Conservation (phyloP, 2,797 vertebrate species). For the Poeciliopsis gracilis region DNA sequence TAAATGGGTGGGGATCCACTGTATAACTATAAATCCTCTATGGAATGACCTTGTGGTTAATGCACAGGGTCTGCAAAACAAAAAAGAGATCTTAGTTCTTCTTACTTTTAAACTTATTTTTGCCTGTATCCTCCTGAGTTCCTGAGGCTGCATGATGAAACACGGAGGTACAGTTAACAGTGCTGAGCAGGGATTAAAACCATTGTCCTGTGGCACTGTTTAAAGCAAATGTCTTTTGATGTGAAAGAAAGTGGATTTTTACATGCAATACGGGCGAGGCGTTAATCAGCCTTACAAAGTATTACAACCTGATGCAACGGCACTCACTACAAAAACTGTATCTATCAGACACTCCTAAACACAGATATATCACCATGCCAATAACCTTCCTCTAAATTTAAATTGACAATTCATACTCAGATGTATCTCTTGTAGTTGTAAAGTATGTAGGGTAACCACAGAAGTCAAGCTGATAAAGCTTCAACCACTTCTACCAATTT, state of each 20-base stretch:
- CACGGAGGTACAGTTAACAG: slow-evolving; percentile 46
- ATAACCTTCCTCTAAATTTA: background rate
- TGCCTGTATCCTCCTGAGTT: slow-evolving; percentile 45
- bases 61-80: slow-evolving; percentile 34
- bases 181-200: slow-evolving; percentile 58
- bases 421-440: background rate
- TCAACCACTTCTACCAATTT: background rate
- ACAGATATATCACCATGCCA: background rate
- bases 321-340: slow-evolving; percentile 23
- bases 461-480: background rate
- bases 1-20: background rate
- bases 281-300: slow-evolving; percentile 44
- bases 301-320: slow-evolving; percentile 43
- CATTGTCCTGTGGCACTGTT: slow-evolving; percentile 39
- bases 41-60: slow-evolving; percentile 16
- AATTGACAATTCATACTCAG: background rate
- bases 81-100: slow-evolving; percentile 42
- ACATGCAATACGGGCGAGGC: slow-evolving; percentile 21
- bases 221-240: slow-evolving; percentile 58
- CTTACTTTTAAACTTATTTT: slow-evolving; percentile 58
- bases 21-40: background rate
- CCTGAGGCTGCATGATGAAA: slow-evolving; percentile 65
- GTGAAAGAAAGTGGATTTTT: slow-evolving; percentile 50
- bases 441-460: background rate
- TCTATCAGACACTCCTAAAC: background rate